A percentile compares a stretch with the other conserved stretches of the same genome.
These are phyloP conservation scores for Pituophis catenifer DNA, from an alignment of 2,113 vertebrate genomes.

Conservation along the genomic window DNA sequence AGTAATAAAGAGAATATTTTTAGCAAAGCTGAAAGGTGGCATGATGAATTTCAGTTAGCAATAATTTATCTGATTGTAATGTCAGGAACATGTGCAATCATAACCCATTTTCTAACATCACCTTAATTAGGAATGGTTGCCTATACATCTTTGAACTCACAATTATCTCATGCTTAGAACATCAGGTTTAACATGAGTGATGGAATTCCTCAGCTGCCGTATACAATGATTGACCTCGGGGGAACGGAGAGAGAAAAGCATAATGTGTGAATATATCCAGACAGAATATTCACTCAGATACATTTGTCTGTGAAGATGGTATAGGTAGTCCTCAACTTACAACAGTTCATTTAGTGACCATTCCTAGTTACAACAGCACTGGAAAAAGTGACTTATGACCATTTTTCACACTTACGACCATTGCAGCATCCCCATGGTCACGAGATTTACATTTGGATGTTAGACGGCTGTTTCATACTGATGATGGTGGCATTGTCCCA, in stretches of 20 bases:
- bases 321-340: neutral
- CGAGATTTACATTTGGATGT: neutral
- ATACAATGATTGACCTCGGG: neutral
- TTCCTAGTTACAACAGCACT: neutral
- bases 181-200: neutral
- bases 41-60: neutral
- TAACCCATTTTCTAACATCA: neutral
- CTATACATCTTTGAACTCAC: neutral
- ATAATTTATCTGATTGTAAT: neutral
- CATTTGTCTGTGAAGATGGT: neutral
- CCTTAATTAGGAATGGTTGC: neutral
- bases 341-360: neutral
- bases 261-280: neutral
- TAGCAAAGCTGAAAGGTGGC: constrained; percentile 21
- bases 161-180: neutral
- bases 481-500: neutral
- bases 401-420: neutral
- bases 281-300: neutral
- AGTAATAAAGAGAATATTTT: neutral
- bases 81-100: neutral
- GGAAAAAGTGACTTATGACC: neutral
- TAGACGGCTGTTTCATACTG: neutral
- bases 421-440: neutral
- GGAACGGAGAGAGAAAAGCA: neutral
- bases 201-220: neutral